A percentile compares a stretch with the other conserved stretches of the same genome.
Evolutionary conservation across 2,888 invertebrate genomes (phyloP).

Genomic region (Lepidocyrtoides sp.): DNA sequence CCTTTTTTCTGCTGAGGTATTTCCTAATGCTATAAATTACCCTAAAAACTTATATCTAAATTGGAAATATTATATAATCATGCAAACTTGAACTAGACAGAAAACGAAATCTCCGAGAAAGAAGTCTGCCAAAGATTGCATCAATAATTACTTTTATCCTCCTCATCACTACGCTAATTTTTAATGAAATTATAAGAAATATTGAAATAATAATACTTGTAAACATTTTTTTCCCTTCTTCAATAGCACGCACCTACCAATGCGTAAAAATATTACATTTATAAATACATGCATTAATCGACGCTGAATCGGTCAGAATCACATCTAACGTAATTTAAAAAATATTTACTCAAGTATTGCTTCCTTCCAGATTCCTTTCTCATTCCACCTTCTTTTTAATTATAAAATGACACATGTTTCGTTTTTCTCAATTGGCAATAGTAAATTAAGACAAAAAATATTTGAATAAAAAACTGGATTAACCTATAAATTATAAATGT

Average conservation of each 20-base stretch:
- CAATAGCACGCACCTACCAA: too few relatives aligned
- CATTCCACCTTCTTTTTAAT: too few relatives aligned
- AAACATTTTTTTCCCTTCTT: background rate
- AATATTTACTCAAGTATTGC: too few relatives aligned
- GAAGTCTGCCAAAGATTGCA: background rate
- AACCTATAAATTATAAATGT: background rate
- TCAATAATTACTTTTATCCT: background rate
- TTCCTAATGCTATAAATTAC: too few relatives aligned
- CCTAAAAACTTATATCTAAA: background rate
- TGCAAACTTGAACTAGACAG: background rate
- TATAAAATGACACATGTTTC: background rate
- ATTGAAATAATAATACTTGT: constrained; percentile 1
- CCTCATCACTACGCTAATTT: background rate
- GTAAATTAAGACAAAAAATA: too few relatives aligned
- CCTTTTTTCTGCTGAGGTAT: too few relatives aligned
- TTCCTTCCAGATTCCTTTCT: too few relatives aligned
- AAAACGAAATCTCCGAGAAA: background rate
- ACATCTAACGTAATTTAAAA: too few relatives aligned
- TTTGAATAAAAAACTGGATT: background rate
- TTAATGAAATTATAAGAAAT: background rate
- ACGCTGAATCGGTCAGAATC: too few relatives aligned
- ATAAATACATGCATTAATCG: background rate
- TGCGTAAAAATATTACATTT: too few relatives aligned
- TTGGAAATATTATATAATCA: background rate
- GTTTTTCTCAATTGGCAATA: background rate